A percentile compares a stretch with the other conserved stretches of the same genome.
These are phyloP conservation scores for Tilapia sparmanii DNA, from an alignment of 2,113 vertebrate genomes.

Conservation along the genomic window DNA sequence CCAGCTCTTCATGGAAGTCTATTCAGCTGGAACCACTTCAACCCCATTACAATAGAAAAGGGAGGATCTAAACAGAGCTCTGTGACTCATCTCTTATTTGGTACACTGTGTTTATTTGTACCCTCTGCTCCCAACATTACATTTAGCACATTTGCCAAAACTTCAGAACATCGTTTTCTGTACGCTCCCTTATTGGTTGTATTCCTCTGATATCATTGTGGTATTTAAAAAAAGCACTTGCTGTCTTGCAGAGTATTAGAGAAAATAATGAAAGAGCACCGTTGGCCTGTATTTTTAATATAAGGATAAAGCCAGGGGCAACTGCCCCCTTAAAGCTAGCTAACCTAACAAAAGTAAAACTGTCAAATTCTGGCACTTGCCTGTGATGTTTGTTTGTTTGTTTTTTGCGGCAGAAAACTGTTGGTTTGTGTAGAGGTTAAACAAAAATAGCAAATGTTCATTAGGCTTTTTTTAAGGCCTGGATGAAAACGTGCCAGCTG, in stretches of 20 bases:
- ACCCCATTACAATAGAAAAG: background rate
- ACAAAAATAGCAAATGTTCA: background rate
- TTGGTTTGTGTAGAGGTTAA: background rate
- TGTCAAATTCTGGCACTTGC: background rate
- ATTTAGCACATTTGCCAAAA: background rate
- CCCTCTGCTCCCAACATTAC: background rate
- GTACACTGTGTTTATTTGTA: conserved; percentile 20
- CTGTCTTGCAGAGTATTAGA: background rate
- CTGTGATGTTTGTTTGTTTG: background rate
- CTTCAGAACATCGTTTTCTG: background rate
- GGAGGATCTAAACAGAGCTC: background rate
- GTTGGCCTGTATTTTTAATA: background rate
- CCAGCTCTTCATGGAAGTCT: conserved; percentile 9
- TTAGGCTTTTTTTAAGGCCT: background rate
- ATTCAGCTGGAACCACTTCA: conserved; percentile 40
- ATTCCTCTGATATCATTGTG: background rate
- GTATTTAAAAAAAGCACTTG: background rate
- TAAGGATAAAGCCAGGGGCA: background rate
- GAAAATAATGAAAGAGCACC: background rate
- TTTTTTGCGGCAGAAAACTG: background rate
- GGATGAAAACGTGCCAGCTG: background rate
- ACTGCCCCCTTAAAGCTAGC: background rate
- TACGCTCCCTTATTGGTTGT: background rate
- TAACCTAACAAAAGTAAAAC: background rate
- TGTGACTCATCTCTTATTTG: conserved; percentile 23